Conservation (phyloP, 1,140 invertebrate genomes). For the Drosophila sproati region DNA sequence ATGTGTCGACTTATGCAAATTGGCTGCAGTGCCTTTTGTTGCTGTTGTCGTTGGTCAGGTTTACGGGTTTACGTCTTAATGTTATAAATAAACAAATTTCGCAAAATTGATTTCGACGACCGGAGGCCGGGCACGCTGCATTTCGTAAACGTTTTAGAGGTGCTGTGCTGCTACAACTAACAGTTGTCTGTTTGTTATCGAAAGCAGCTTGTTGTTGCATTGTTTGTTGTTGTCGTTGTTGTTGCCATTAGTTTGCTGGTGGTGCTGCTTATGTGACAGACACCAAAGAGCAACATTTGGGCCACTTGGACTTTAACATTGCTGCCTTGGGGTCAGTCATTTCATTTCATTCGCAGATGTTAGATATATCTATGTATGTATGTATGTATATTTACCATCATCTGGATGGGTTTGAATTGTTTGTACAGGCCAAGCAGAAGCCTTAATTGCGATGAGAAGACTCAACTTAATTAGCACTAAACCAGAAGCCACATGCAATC, state of each 20-base stretch:
- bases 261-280: slow-evolving; percentile 11
- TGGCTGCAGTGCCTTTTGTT: not conserved
- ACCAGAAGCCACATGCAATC: slow-evolving; percentile 43
- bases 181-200: slow-evolving; percentile 23
- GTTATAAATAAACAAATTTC: slow-evolving; percentile 70
- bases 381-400: slow-evolving; percentile 28
- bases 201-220: not conserved
- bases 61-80: slow-evolving; percentile 49
- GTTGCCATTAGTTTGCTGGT: not conserved
- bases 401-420: slow-evolving; percentile 35
- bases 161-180: slow-evolving; percentile 12
- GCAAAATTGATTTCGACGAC: slow-evolving; percentile 66
- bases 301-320: slow-evolving; percentile 18
- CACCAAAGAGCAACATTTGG: slow-evolving; percentile 18
- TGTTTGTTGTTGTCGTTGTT: slow-evolving; percentile 15
- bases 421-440: not conserved
- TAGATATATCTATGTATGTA: slow-evolving; percentile 23
- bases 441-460: slow-evolving; percentile 8
- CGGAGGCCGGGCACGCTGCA: slow-evolving; percentile 51
- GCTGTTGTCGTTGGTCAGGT: slow-evolving; percentile 62
- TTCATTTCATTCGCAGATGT: slow-evolving; percentile 6
- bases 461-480: slow-evolving; percentile 65
- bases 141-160: slow-evolving; percentile 63
- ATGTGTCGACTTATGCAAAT: not conserved
- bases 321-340: slow-evolving; percentile 8